Percentiles rank a stretch among this genome's conserved stretches.
phyloP scores from a whole-genome alignment of 2,113 vertebrate genomes.

The Nerophis ophidion region DNA sequence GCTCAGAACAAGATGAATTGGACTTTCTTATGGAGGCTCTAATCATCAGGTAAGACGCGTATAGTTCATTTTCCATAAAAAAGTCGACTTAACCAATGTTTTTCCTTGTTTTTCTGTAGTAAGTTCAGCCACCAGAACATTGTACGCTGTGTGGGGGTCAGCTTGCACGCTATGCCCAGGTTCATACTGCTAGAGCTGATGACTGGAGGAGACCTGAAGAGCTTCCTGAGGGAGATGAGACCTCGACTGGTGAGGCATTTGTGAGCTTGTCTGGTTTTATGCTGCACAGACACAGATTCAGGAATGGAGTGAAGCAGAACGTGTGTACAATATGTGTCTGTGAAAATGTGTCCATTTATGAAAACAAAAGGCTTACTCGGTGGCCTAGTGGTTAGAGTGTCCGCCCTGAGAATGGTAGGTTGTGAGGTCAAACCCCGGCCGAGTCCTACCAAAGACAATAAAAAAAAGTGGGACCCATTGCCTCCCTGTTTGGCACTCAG shows the following conservation, averaged over 20 bases:
- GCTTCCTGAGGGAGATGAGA: conserved; percentile 90
- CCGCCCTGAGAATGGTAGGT: too few relatives aligned
- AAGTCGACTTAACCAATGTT: not conserved
- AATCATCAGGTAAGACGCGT: conserved; percentile 85
- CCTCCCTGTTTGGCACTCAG: too few relatives aligned
- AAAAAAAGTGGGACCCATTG: too few relatives aligned
- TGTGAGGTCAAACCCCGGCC: too few relatives aligned
- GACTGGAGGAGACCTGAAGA: conserved; percentile 95
- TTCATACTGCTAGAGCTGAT: conserved; percentile 97
- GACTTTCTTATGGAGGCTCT: conserved; percentile 99
- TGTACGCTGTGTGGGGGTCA: conserved; percentile 91
- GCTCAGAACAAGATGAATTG: conserved; percentile 95
- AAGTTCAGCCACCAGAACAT: conserved; percentile 99
- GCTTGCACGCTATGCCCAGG: conserved; percentile 89
- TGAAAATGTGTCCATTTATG: too few relatives aligned
- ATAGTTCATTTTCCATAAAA: not conserved
- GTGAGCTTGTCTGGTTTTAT: not conserved
- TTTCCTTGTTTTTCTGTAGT: conserved; percentile 61
- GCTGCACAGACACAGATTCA: not conserved
- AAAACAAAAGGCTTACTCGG: too few relatives aligned
- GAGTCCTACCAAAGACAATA: too few relatives aligned
- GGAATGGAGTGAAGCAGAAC: not conserved
- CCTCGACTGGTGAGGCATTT: conserved; percentile 83
- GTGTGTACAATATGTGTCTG: not conserved
- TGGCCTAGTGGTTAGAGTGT: too few relatives aligned